A percentile compares a stretch with the other conserved stretches of the same genome.
Evolutionary conservation across 2,888 invertebrate genomes (phyloP).

Genomic region (Acleris laterana): DNA sequence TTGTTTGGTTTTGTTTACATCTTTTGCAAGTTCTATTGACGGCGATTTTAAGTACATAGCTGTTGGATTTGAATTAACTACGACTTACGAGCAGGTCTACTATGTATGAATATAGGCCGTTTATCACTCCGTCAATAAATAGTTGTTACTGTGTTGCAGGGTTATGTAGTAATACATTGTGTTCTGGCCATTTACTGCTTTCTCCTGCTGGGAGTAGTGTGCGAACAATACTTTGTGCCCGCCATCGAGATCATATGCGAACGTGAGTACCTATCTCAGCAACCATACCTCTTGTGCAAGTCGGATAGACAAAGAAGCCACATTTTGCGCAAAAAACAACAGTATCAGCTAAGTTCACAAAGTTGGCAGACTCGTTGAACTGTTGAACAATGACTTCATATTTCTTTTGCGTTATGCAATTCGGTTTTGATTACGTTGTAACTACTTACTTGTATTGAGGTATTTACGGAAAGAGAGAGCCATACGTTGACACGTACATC

Average conservation of each 20-base stretch:
- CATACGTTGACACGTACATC: too few relatives aligned
- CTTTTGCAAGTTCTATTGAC: too few relatives aligned
- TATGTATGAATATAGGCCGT: too few relatives aligned
- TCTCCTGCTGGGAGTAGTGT: constrained; percentile 90
- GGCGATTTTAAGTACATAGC: too few relatives aligned
- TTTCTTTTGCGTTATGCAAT: constrained; percentile 19
- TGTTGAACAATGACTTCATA: constrained; percentile 26
- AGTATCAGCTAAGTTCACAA: background rate
- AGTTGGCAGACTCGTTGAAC: constrained; percentile 27
- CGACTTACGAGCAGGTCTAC: too few relatives aligned
- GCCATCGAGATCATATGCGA: constrained; percentile 91
- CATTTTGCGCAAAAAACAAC: background rate
- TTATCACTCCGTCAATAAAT: background rate
- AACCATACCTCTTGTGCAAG: background rate
- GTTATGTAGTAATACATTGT: constrained; percentile 88
- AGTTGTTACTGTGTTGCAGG: constrained; percentile 63
- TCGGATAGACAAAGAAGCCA: background rate
- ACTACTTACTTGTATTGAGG: too few relatives aligned
- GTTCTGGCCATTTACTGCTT: constrained; percentile 88
- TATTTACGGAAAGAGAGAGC: too few relatives aligned
- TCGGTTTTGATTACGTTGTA: background rate
- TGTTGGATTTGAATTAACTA: too few relatives aligned
- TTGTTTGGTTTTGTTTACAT: too few relatives aligned
- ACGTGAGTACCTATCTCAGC: constrained; percentile 82
- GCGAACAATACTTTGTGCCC: constrained; percentile 96